A percentile compares a stretch with the other conserved stretches of the same genome.
Evolutionary conservation across 2,113 vertebrate species (phyloP).

Genomic region (Sarotherodon lohbergeri): DNA sequence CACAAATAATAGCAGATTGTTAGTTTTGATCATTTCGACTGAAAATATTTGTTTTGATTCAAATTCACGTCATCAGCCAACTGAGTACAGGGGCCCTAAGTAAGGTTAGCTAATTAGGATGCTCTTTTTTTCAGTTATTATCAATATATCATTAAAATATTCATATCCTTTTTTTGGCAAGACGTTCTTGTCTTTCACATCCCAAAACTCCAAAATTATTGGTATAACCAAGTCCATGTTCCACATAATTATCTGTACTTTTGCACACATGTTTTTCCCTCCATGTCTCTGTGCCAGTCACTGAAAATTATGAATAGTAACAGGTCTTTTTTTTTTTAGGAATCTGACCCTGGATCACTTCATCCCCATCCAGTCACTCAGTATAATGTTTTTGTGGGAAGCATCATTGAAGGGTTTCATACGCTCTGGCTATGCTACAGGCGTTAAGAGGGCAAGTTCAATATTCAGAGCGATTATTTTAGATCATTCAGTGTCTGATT

Average conservation of each 20-base stretch:
- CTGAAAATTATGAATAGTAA: not conserved
- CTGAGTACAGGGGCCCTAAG: not conserved
- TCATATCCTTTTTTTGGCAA: not conserved
- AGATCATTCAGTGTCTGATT: not conserved
- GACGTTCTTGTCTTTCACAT: not conserved
- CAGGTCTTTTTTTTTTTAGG: not conserved
- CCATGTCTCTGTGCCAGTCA: not conserved
- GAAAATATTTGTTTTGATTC: not conserved
- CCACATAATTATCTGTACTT: not conserved
- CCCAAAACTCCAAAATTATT: not conserved
- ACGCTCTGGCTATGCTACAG: not conserved
- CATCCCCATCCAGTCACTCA: not conserved
- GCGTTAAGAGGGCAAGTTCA: not conserved
- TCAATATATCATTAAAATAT: not conserved
- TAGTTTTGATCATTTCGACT: not conserved
- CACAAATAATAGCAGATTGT: not conserved
- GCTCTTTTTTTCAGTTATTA: not conserved
- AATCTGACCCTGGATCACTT: not conserved
- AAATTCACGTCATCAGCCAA: rapidly evolving
- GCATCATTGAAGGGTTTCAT: not conserved
- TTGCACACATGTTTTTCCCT: not conserved
- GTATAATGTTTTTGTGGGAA: not conserved
- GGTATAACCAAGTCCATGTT: no score
- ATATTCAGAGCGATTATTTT: not conserved
- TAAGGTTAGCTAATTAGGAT: not conserved